phyloP scores from a whole-genome alignment of 2,113 vertebrate genomes.

The Amblyopsis rosae region DNA sequence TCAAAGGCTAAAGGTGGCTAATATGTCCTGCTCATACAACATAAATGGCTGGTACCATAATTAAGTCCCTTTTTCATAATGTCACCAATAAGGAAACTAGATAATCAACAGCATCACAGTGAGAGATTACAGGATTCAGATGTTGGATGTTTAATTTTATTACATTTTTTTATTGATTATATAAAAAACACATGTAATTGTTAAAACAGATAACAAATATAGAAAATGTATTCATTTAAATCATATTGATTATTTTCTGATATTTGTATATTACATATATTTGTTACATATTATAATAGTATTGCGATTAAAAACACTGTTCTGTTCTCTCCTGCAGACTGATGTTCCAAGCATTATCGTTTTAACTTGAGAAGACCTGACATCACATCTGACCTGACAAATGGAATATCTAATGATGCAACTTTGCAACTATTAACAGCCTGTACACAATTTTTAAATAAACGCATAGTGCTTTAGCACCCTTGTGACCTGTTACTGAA shows the following conservation, averaged over 20 bases:
- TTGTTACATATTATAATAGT: background rate
- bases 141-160: constrained; percentile 62
- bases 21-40: constrained; percentile 67
- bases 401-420: background rate
- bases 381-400: background rate
- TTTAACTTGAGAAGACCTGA: background rate
- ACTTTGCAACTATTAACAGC: background rate
- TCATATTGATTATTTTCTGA: background rate
- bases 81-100: constrained; percentile 77
- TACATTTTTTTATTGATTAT: constrained; percentile 35
- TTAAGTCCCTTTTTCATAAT: constrained; percentile 78
- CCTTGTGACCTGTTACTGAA: background rate
- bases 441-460: background rate
- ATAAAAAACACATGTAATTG: background rate
- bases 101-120: constrained; percentile 58
- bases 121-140: constrained; percentile 84
- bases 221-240: too few relatives aligned
- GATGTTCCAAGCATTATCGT: constrained; percentile 6
- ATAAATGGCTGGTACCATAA: constrained; percentile 48
- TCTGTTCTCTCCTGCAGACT: constrained; percentile 6
- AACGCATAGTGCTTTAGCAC: too few relatives aligned
- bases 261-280: background rate
- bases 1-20: constrained; percentile 49
- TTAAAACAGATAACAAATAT: too few relatives aligned
- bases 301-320: background rate